Evolutionary conservation across 2,888 invertebrate species (phyloP).

Genomic region (Esperia sulphurella): DNA sequence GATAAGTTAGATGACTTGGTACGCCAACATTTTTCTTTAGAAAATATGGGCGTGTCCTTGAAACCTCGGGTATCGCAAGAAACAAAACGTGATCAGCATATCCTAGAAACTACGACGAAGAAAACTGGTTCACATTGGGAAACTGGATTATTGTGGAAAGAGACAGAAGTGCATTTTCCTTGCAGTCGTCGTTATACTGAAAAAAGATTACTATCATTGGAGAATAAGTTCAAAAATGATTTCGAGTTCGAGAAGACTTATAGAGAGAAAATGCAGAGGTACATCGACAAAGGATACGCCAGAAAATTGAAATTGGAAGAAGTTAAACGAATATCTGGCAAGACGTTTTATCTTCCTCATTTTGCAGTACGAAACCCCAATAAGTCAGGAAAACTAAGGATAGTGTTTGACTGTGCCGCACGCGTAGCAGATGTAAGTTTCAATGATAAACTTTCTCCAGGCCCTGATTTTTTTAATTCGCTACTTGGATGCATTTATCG

Average conservation of each 20-base stretch:
- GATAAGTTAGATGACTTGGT: neutral
- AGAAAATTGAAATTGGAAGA: constrained; percentile 1
- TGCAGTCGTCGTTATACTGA: neutral
- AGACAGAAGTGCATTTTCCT: neutral
- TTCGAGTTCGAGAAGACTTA: constrained; percentile 12
- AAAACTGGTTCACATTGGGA: neutral
- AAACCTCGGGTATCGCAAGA: neutral
- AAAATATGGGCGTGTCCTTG: neutral
- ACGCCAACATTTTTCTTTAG: neutral
- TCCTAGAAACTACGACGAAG: neutral
- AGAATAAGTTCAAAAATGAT: constrained; percentile 17
- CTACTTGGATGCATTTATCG: constrained; percentile 19
- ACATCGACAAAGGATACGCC: constrained; percentile 21
- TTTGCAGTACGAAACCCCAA: constrained; percentile 24
- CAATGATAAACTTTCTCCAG: constrained; percentile 17
- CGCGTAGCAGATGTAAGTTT: constrained; percentile 10
- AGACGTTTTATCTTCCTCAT: constrained; percentile 24
- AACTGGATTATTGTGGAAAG: neutral
- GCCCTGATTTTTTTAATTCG: constrained; percentile 17
- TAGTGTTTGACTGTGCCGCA: constrained; percentile 22
- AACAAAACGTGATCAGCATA: neutral
- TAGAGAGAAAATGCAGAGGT: constrained; percentile 17
- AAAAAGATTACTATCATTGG: neutral
- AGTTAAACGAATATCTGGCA: neutral
- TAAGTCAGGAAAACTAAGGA: constrained; percentile 16